These are phyloP conservation scores for Polyommatus iphigenia DNA, from an alignment of 2,888 invertebrate species.

Conservation along the genomic window DNA sequence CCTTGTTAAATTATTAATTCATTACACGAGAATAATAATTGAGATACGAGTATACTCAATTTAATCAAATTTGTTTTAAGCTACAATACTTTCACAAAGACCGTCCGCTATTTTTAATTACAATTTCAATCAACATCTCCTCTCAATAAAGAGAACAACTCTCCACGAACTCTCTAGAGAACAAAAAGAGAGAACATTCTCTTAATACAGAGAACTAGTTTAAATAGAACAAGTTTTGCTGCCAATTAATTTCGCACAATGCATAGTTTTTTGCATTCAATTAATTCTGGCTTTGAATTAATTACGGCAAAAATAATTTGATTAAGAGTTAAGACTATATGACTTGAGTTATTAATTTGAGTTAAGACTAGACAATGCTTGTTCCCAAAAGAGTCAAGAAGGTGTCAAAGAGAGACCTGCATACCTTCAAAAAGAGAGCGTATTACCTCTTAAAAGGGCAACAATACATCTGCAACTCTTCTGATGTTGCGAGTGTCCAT, in stretches of 20 bases:
- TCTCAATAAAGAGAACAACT: too few relatives aligned
- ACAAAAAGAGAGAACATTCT: background rate
- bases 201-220: background rate
- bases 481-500: too few relatives aligned
- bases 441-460: too few relatives aligned
- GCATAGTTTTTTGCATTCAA: conserved; percentile 5
- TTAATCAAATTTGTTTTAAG: background rate
- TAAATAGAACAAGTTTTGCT: background rate
- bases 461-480: too few relatives aligned
- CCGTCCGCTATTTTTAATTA: background rate
- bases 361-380: background rate
- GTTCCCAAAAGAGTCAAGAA: too few relatives aligned
- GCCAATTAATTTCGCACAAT: conserved; percentile 19
- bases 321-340: background rate
- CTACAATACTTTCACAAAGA: background rate
- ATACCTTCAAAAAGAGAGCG: too few relatives aligned
- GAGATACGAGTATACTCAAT: too few relatives aligned
- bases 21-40: too few relatives aligned
- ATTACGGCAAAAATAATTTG: background rate
- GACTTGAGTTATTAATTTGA: background rate
- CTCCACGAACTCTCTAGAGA: background rate
- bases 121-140: background rate
- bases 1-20: too few relatives aligned
- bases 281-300: background rate
- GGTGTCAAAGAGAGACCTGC: too few relatives aligned